Evolutionary conservation across 1,140 invertebrate species (phyloP).

Genomic region (Drosophila sproati): DNA sequence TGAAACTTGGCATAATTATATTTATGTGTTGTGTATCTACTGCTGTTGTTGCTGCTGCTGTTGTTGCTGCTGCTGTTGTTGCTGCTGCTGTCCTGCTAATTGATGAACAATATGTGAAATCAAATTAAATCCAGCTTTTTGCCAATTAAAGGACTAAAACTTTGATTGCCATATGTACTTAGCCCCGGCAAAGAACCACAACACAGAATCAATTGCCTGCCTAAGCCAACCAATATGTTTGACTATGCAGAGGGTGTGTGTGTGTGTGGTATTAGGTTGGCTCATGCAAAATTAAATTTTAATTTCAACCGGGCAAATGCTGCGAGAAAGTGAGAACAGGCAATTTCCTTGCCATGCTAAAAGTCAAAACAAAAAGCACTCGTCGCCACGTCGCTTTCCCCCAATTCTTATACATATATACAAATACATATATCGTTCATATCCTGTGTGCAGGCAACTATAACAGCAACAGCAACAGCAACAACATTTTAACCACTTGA

Average conservation of each 20-base stretch:
- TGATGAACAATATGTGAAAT: constrained; percentile 52
- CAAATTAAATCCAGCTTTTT: constrained; percentile 36
- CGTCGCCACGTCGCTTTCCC: not conserved
- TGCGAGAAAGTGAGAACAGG: constrained; percentile 66
- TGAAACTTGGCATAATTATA: constrained; percentile 68
- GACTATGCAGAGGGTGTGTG: constrained; percentile 6
- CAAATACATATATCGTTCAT: constrained; percentile 1
- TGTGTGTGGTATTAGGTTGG: not conserved
- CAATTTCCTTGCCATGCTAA: constrained; percentile 54
- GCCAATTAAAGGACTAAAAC: constrained; percentile 13
- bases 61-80: constrained; percentile 30
- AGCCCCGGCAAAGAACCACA: constrained; percentile 34
- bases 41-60: constrained; percentile 25
- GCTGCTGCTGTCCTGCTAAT: constrained; percentile 42
- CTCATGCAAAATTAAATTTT: constrained; percentile 79
- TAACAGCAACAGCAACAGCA: constrained; percentile 12
- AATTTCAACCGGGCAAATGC: constrained; percentile 66
- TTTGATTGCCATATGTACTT: constrained; percentile 1
- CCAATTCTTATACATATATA: constrained; percentile 2
- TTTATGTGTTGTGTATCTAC: constrained; percentile 60
- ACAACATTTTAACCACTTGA: constrained; percentile 73
- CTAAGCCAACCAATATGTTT: constrained; percentile 53
- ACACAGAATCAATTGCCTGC: constrained; percentile 66
- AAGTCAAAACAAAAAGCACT: constrained; percentile 28
- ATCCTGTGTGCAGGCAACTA: not conserved